Base-by-base conservation (phyloP, 2,113 vertebrate species). In the Lycaon pictus region DNA sequence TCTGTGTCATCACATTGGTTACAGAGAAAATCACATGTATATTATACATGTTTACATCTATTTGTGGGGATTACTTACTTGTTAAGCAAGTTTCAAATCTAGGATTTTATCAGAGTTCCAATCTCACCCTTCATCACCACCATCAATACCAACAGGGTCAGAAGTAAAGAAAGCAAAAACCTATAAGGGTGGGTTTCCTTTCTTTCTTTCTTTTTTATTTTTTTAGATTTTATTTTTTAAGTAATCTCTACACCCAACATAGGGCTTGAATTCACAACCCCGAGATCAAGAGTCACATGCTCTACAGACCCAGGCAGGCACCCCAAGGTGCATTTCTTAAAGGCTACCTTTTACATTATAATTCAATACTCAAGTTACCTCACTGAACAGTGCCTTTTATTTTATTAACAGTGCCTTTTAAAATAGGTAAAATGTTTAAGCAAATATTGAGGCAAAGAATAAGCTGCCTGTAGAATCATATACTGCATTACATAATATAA, bases 11-110 rank as follows among this genome's bases (percentile, higher is more conserved):
- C 72, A 90, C 15, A 65, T 88, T 94, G 69, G 77, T 55, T 84
- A 81, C 85, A 84, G 11, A 93, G 4, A n/a, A 93, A 97, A 85
- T 43, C 37, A 95, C 27, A 35, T 3, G 76, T 67, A 72, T 22
- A 60, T 74, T 72, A 92, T 29, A 51, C 32, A 89, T 74, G 37
- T 65, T 92, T 74, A 63, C 22, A 85, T 60, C 35, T 94, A 53
- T 56, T 89, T 88, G 12, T 74, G 37, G 51, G 32, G 11, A 80
- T 85, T 76, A 67, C 37, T 85, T 65, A 65, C 23, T 85, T 92
- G 25, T 35, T 96, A 79, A 58, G 16, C 27, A 94, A 67, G 19
- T 94, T 97, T 86, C 55, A 80, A 97, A 81, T 74, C 48, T 74
- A 83, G 56, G 55, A n/a, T 83, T 85, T 96, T 72, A 88, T 5